Base-by-base conservation (phyloP, 2,797 vertebrate species). In the Tokudaia muenninki region DNA sequence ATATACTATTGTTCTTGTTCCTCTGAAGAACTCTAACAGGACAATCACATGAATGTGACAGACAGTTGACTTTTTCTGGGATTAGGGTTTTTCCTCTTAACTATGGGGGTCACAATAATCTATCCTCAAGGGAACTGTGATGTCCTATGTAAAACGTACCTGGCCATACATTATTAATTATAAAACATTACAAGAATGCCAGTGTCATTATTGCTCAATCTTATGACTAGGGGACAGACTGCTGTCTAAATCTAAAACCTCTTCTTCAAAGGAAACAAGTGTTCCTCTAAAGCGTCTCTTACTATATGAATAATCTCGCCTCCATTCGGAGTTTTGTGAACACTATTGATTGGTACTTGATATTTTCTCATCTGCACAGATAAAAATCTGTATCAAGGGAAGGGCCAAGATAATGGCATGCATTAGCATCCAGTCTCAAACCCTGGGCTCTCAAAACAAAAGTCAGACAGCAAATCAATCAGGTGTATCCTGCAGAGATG, bases 381-480 rank as follows among this genome's bases (percentile, higher is more conserved):
- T 24, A 79, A 79, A 79, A 86, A 57, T 11, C 14, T 24, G 41
- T 21, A 86, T 21, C 6, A 17, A 83, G n/a, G 31, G 13, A 61
- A 94, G 57, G 6, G 6, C 14, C 6, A 17, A 91, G 89, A 44
- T 81, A 21, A 72, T 4, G 14, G 37, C 34, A 92, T 41, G 61
- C 37, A 52, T 52, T 37, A 77, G 13, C 29, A 14, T 52, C 72
- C 11, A 55, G 34, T 81, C 37, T 19, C 67, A 80, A 78, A 50
- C 14, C 11, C 89, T 67, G 2, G 0, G 6, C 24, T 87, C 77
- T 92, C 21, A 65, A 44, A 95, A 29, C n/a, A 31, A 90, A 92
- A 89, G 14, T 8, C 37, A 87, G n/a, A 34, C 41, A 93, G 2
- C 29, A 86, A 97, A 77, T 94, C 24, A 91, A 88, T 90, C 19